Evolutionary conservation across 2,113 vertebrate genomes (phyloP), one percentile per base, ranked within the genome.

Genomic region (Mus spicilegus): DNA sequence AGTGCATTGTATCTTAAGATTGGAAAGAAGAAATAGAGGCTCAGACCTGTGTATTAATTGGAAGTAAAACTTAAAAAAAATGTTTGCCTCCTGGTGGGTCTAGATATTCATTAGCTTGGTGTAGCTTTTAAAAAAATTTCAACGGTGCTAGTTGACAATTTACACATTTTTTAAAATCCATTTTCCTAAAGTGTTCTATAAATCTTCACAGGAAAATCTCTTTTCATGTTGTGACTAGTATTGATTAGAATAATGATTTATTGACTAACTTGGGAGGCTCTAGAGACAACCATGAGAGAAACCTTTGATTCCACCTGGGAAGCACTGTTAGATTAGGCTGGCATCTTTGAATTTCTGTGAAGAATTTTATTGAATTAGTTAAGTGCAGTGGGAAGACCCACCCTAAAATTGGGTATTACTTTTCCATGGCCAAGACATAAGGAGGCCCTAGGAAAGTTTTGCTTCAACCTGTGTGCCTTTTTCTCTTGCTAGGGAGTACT

Each of bases 1-100:
- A 93, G 16, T 54, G 92, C 92, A 96, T 89, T 90, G 94, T 95
- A 91, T 90, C 69, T 82, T 78, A 91, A 33, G 42, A 49, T 88
- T 19, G 63, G 36, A 14, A 94, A 19, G 30, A 39, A n/a, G 49
- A 94, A 17, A 63, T 76, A 26, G 92, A 96, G 39, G 5, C 46
- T 87, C 91, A 33, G 46, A 65, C 70, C 72, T 97, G 91, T 97
- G n/a, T 30, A 28, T 39, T 91, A 97, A 96, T 96, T 98, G 92
- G 95, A 86, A 49, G 49, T 91, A 76, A 89, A 65, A 92, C 75
- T 91, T 78, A 3, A 90, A 76, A 63, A 39, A 4, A 20, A 54
- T 54, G 3, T 87, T 51, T 91, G 13, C 88, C 2, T 9, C 16
- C 85, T 78, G 33, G 8, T 17, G 36, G 88, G 19, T 61, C n/a